A percentile compares a stretch with the other conserved stretches of the same genome.
These are phyloP conservation scores for Temnopleurus reevesii DNA, from an alignment of 53 echinoderm and acorn worm species.

Conservation along the genomic window DNA sequence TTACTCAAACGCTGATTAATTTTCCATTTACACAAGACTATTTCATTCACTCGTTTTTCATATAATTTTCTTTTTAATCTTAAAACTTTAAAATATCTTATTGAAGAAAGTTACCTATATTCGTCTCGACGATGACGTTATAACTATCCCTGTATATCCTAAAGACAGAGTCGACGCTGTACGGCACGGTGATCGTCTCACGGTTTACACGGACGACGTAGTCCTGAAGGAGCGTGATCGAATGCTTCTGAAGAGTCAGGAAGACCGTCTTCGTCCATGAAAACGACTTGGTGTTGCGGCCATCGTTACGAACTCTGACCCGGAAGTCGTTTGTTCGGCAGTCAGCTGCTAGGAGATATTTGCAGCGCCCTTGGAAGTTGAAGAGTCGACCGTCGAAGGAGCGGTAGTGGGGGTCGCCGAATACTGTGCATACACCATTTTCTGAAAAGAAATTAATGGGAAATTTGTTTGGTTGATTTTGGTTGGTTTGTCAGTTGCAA, in stretches of 20 bases:
- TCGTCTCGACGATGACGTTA: conserved; percentile 72
- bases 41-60: too few relatives aligned
- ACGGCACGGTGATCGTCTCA: conserved; percentile 69
- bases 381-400: conserved; percentile 90
- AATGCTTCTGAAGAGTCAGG: conserved; percentile 69
- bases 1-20: too few relatives aligned
- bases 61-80: too few relatives aligned
- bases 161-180: conserved; percentile 48
- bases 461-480: too few relatives aligned
- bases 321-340: conserved; percentile 75
- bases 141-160: conserved; percentile 69
- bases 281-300: conserved; percentile 73
- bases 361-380: conserved; percentile 95
- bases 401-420: conserved; percentile 96
- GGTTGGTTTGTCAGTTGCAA: too few relatives aligned
- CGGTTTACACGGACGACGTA: conserved; percentile 79
- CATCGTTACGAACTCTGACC: conserved; percentile 91
- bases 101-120: conserved; percentile 68
- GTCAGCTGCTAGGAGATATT: conserved; percentile 88
- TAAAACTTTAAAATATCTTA: background rate
- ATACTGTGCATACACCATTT: conserved; percentile 93
- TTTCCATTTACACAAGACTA: too few relatives aligned
- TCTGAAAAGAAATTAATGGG: conserved; percentile 69
- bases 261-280: conserved; percentile 98
- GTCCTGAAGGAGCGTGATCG: conserved; percentile 83